Evolutionary conservation across 2,113 vertebrate species (phyloP).

Genomic region (Diphyllodes magnificus): DNA sequence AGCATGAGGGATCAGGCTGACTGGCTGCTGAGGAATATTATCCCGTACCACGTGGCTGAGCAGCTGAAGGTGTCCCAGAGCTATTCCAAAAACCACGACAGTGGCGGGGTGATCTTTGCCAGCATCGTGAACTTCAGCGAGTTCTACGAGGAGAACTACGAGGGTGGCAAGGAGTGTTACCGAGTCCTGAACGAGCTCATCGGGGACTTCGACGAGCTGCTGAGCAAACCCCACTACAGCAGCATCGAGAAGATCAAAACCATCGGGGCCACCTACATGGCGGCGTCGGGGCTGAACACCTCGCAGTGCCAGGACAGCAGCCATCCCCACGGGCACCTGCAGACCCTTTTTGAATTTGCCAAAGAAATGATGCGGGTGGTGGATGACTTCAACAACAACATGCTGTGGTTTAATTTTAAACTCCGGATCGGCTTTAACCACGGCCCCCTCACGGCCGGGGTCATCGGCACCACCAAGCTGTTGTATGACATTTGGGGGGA

Average conservation of each 20-base stretch:
- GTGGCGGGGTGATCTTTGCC: slow-evolving; percentile 92
- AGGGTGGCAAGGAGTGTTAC: slow-evolving; percentile 97
- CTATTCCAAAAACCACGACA: slow-evolving; percentile 98
- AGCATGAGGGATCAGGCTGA: slow-evolving; percentile 95
- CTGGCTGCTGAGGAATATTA: slow-evolving; percentile 96
- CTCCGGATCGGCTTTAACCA: slow-evolving; percentile 96
- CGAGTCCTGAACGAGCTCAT: slow-evolving; percentile 95
- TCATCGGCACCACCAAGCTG: slow-evolving; percentile 97
- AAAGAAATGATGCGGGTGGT: slow-evolving; percentile 97
- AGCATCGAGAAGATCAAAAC: slow-evolving; percentile 98
- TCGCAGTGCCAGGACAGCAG: slow-evolving; percentile 80
- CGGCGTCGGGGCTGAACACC: slow-evolving; percentile 88
- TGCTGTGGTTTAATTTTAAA: slow-evolving; percentile 97
- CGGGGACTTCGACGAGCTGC: slow-evolving; percentile 94
- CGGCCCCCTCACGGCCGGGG: slow-evolving; percentile 91
- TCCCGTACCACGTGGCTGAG: slow-evolving; percentile 95
- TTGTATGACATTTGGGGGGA: slow-evolving; percentile 98
- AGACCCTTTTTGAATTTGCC: slow-evolving; percentile 94
- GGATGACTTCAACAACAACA: slow-evolving; percentile 98
- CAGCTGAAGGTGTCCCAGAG: slow-evolving; percentile 97
- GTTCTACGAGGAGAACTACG: slow-evolving; percentile 98
- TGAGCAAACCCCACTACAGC: slow-evolving; percentile 83
- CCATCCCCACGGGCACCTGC: slow-evolving; percentile 85
- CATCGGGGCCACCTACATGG: slow-evolving; percentile 99
- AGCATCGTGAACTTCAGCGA: slow-evolving; percentile 99